These are phyloP conservation scores for Trigoniulus corallinus DNA, from an alignment of 1,140 invertebrate genomes.

Conservation along the genomic window DNA sequence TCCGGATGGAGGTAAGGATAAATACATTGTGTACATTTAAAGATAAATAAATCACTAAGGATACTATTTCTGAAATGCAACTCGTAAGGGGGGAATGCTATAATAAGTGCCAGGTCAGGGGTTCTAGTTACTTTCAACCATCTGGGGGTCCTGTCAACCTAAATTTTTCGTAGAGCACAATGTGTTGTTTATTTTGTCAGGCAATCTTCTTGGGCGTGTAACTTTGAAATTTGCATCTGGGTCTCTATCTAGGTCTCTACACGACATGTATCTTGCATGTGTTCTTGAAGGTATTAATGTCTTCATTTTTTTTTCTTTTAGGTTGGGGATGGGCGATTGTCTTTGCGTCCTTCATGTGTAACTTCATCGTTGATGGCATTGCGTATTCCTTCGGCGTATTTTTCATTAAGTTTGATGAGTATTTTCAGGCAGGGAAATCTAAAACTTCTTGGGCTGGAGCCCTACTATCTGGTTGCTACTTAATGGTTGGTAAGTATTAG, in stretches of 20 bases:
- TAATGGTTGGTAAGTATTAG: conserved; percentile 78
- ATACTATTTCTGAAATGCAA: too few relatives aligned
- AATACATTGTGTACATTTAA: not conserved
- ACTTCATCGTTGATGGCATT: conserved; percentile 96
- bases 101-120: not conserved
- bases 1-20: not conserved
- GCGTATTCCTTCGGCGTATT: conserved; percentile 87
- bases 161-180: not conserved
- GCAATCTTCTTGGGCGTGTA: not conserved
- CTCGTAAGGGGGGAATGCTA: too few relatives aligned
- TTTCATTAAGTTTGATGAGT: conserved; percentile 55
- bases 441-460: conserved; percentile 88
- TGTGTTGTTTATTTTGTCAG: not conserved
- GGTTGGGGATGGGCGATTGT: conserved; percentile 87
- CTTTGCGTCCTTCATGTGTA: conserved; percentile 90
- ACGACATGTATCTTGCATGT: not conserved
- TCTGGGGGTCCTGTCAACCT: not conserved
- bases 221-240: not conserved
- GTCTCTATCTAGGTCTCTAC: not conserved
- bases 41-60: not conserved
- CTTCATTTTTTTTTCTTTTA: conserved; percentile 1
- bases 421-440: conserved; percentile 70
- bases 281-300: not conserved
- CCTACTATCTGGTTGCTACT: conserved; percentile 79
- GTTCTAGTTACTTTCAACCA: not conserved